Conservation (phyloP, 2,888 invertebrate species). For the Scotopteryx bipunctaria region DNA sequence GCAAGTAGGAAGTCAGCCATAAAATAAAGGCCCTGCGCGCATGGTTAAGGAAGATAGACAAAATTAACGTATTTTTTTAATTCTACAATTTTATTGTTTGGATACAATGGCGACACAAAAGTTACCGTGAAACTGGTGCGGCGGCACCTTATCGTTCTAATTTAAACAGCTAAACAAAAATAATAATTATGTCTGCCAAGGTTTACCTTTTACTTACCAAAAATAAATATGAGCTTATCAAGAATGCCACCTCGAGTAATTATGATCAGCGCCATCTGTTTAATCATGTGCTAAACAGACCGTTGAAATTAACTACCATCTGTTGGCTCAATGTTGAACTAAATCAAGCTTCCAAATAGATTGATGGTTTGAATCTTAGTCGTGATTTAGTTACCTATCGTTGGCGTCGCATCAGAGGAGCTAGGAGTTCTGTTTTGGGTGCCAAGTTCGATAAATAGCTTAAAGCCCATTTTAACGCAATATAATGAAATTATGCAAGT, state of each 20-base stretch:
- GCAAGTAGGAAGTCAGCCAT: too few relatives aligned
- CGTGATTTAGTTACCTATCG: slow-evolving; percentile 7
- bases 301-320: slow-evolving; percentile 21
- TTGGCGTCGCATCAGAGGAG: not conserved
- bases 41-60: too few relatives aligned
- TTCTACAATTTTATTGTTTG: too few relatives aligned
- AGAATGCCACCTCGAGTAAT: slow-evolving; percentile 33
- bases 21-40: too few relatives aligned
- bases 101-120: too few relatives aligned
- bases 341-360: not conserved
- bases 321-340: slow-evolving; percentile 21
- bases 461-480: too few relatives aligned
- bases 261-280: slow-evolving; percentile 55
- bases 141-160: slow-evolving; percentile 37
- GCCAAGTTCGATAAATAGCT: not conserved
- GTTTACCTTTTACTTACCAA: slow-evolving; percentile 59
- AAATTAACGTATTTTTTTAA: too few relatives aligned
- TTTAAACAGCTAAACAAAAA: slow-evolving; percentile 43
- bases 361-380: slow-evolving; percentile 26
- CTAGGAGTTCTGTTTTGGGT: not conserved
- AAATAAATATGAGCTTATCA: slow-evolving; percentile 68
- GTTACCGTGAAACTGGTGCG: too few relatives aligned
- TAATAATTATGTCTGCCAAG: slow-evolving; percentile 46
- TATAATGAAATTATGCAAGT: not conserved
- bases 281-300: slow-evolving; percentile 27